Conservation (phyloP, 1,140 invertebrate genomes). For the Tetramorium alpestre region DNA sequence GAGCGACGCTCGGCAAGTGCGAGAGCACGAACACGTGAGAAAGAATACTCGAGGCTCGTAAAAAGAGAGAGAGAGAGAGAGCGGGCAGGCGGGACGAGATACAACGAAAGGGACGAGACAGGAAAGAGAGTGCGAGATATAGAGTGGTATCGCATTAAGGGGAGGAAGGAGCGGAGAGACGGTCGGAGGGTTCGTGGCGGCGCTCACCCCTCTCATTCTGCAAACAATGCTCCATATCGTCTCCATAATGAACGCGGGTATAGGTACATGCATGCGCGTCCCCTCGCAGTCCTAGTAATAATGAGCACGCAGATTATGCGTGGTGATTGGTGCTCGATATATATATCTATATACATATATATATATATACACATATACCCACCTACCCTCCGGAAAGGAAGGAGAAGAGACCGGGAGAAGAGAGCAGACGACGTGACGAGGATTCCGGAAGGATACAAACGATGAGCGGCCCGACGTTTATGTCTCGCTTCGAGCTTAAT, state of each 20-base stretch:
- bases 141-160: constrained; percentile 76
- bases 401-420: constrained; percentile 43
- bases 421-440: constrained; percentile 46
- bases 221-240: constrained; percentile 85
- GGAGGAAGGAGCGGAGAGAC: constrained; percentile 32
- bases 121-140: constrained; percentile 58
- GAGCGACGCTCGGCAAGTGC: constrained; percentile 65
- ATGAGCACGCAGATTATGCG: constrained; percentile 85
- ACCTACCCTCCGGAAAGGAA: constrained; percentile 76
- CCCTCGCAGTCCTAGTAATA: constrained; percentile 83
- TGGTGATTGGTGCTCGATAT: constrained; percentile 83
- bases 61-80: constrained; percentile 1
- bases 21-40: constrained; percentile 63
- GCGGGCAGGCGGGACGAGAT: constrained; percentile 34
- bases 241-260: constrained; percentile 84
- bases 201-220: constrained; percentile 83
- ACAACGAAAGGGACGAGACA: constrained; percentile 57
- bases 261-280: constrained; percentile 77
- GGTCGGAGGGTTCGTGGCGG: constrained; percentile 71
- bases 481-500: constrained; percentile 56
- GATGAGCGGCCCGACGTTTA: constrained; percentile 39
- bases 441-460: constrained; percentile 71
- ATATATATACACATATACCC: background rate
- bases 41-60: constrained; percentile 76
- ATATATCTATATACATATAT: constrained; percentile 59